phyloP scores from a whole-genome alignment of 2,797 vertebrate species.

The Dipus sagitta region DNA sequence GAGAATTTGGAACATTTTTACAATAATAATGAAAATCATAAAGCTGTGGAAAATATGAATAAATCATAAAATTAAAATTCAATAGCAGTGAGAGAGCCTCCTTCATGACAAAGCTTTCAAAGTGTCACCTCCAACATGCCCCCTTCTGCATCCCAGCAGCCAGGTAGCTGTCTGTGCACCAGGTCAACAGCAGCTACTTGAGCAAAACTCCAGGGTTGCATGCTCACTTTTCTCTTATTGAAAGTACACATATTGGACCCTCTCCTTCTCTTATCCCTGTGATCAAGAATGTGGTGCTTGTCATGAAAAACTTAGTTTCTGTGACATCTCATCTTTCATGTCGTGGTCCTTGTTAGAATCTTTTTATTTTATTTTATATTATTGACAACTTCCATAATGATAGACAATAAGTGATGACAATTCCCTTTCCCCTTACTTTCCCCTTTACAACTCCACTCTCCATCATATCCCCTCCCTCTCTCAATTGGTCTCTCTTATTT shows the following conservation, averaged over 20 bases:
- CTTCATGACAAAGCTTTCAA: not conserved
- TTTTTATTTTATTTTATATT: too few relatives aligned
- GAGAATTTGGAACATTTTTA: not conserved
- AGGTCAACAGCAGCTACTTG: not conserved
- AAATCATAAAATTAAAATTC: not conserved
- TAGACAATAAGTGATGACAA: too few relatives aligned
- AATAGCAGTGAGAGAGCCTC: not conserved
- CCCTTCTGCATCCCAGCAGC: not conserved
- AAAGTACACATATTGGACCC: not conserved
- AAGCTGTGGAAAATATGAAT: not conserved
- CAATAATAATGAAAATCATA: conserved; percentile 12
- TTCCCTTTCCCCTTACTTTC: too few relatives aligned
- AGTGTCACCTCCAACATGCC: not conserved
- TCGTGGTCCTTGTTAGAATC: not conserved
- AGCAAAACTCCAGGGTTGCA: too few relatives aligned
- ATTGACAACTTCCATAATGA: too few relatives aligned
- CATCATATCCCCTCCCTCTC: too few relatives aligned
- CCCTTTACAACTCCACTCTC: too few relatives aligned
- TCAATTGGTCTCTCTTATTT: too few relatives aligned
- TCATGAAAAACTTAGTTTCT: not conserved
- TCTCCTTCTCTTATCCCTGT: not conserved
- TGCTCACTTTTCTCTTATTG: not conserved
- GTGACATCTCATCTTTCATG: not conserved
- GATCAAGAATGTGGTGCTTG: not conserved
- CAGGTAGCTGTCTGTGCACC: not conserved